phyloP scores from a whole-genome alignment of 2,888 invertebrate genomes.

The Brachypalpus laphriformis region DNA sequence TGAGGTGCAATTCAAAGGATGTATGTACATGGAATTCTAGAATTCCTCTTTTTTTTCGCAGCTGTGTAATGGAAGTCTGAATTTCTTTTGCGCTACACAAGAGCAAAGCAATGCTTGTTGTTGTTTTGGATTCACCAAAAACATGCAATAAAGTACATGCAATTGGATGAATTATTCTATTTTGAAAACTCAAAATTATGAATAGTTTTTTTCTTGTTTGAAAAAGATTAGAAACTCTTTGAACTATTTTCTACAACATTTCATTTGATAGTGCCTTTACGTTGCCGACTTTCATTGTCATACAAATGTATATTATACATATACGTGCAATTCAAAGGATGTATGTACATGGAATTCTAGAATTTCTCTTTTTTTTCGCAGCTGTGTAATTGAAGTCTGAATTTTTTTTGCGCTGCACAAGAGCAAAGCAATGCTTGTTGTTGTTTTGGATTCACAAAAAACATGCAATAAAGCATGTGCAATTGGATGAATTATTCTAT shows the following conservation, averaged over 20 bases:
- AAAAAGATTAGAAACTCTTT: background rate
- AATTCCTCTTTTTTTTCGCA: background rate
- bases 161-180: background rate
- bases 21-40: background rate
- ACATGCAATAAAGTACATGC: background rate
- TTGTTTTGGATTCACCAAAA: background rate
- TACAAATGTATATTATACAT: too few species aligned
- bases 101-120: background rate
- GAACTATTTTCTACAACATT: background rate
- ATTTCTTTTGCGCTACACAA: background rate
- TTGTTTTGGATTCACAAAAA: background rate
- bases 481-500: background rate
- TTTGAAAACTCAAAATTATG: background rate
- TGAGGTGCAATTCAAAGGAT: constrained; percentile 8
- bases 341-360: background rate
- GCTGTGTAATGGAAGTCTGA: background rate
- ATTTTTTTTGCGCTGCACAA: background rate
- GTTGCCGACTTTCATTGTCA: background rate
- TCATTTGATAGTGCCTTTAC: background rate
- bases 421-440: background rate
- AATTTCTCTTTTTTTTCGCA: background rate
- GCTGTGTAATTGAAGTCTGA: background rate
- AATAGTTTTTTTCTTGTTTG: background rate
- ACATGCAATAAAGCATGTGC: background rate
- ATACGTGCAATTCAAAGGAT: constrained; percentile 10